phyloP scores from a whole-genome alignment of 2,113 vertebrate species.

The Larimichthys polyactis region DNA sequence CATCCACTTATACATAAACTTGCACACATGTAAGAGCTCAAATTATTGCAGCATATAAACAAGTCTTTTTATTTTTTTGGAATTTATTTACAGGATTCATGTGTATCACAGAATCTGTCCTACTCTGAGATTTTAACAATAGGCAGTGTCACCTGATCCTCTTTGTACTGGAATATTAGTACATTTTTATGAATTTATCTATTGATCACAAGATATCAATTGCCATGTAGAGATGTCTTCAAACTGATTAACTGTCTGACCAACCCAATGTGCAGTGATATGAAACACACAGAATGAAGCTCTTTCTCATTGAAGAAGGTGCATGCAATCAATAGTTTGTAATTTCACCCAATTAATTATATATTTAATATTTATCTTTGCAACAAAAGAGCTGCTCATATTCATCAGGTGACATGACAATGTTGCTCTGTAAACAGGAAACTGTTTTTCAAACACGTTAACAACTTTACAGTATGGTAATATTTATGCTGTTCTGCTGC shows the following conservation, averaged over 20 bases:
- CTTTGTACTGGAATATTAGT: background rate
- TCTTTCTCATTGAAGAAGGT: background rate
- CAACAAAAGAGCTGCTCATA: background rate
- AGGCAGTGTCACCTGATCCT: background rate
- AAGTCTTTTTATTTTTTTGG: constrained; percentile 3
- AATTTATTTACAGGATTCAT: background rate
- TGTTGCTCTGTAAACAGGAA: too few relatives aligned
- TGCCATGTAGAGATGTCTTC: background rate
- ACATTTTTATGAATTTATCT: too few relatives aligned
- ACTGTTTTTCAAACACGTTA: too few relatives aligned
- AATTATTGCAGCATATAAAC: background rate
- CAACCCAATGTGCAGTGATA: background rate
- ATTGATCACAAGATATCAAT: background rate
- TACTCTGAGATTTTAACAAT: background rate
- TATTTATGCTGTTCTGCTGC: too few relatives aligned
- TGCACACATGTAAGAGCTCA: background rate
- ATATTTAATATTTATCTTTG: background rate
- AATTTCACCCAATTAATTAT: too few relatives aligned
- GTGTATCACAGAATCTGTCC: background rate
- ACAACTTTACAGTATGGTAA: too few relatives aligned
- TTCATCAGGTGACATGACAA: too few relatives aligned
- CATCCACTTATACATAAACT: background rate
- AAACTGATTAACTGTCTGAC: background rate
- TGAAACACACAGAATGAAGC: background rate
- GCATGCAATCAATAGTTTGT: background rate